These are phyloP conservation scores for Mastomys coucha DNA, from an alignment of 2,113 vertebrate species.

Conservation along the genomic window DNA sequence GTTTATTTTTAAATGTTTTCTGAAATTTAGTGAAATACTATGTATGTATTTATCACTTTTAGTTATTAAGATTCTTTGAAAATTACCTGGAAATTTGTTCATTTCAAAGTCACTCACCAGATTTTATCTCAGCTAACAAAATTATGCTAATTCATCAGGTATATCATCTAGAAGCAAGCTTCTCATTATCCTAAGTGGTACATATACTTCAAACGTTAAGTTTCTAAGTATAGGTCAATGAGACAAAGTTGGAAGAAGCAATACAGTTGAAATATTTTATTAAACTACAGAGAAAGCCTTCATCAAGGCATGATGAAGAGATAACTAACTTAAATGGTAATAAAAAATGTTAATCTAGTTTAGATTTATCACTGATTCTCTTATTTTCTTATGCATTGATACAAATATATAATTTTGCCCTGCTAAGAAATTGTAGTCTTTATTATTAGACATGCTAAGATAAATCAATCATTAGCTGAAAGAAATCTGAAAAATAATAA, in stretches of 20 bases:
- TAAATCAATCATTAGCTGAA: neutral
- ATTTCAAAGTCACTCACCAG: neutral
- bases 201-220: neutral
- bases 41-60: conserved; percentile 5
- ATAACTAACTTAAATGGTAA: neutral
- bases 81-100: neutral
- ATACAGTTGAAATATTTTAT: neutral
- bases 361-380: neutral
- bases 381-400: neutral
- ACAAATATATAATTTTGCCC: neutral
- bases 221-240: neutral
- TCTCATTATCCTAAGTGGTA: neutral
- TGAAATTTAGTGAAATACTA: neutral
- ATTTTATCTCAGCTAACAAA: neutral
- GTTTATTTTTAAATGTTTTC: neutral
- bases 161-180: neutral
- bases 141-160: neutral
- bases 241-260: neutral
- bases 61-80: neutral
- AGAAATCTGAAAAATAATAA: neutral
- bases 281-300: neutral
- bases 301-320: neutral
- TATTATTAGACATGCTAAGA: neutral
- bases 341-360: neutral
- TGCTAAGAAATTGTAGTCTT: neutral